Base-by-base conservation (phyloP, 2,113 vertebrate species). In the Myotis yumanensis region DNA sequence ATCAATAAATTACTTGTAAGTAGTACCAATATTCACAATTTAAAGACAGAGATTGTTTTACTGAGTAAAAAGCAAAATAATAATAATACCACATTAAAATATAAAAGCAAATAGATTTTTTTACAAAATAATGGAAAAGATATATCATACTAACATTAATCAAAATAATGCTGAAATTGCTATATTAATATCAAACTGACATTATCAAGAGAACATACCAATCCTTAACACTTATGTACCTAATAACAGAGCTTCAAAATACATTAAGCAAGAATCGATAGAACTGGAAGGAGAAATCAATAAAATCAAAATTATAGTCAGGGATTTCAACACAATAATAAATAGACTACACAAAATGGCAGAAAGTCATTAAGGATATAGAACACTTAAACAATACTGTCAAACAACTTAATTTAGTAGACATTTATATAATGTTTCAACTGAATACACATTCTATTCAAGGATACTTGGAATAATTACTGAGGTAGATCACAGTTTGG, bases 321-420 rank as follows among this genome's bases (percentile, higher is more conserved):
- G 73, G 69, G 3, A 83, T 71, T 77, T 71, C 59, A 89, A 89
- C 12, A 71, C n/a, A 92, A n/a, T 52, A 87, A 91, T 32, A 87
- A 92, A 79, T 18, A 79, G 17, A 84, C 32, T 62, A 43, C 35
- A 43, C 46, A 71, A 92, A 51, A 46, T 89, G 85, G 15, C 59
- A 95, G 37, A 62, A 88, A 84, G 69, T 83, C 28, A 69, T 43
- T 77, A 83, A 85, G 57, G 8, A 72, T 54, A 48, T 30, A 75
- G 4, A 79, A 84, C 23, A 92, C 72, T 48, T 75, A 14, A 64
- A 85, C 6, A 84, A 73, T 71, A 48, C 23, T 37, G 32, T 28
- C 79, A 62, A 40, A 20, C 62, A 79, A 62, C 48, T 91, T 68
- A 51, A 83, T 71, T 12, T 51, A 83, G 75, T n/a, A 48, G 48